phyloP scores from a whole-genome alignment of 2,888 invertebrate species.

The Trilocha varians region DNA sequence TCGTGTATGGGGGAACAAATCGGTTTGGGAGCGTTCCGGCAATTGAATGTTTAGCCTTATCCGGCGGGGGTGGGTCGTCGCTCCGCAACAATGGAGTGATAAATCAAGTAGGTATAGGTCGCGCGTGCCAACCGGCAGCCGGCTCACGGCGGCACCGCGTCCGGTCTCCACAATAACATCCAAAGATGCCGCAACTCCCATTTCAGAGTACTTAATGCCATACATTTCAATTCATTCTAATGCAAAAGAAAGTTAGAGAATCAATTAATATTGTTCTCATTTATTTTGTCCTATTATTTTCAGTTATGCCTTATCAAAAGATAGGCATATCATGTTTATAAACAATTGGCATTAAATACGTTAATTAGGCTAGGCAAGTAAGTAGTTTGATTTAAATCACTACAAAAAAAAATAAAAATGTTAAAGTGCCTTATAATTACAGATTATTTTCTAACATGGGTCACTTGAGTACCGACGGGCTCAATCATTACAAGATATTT shows the following conservation, averaged over 20 bases:
- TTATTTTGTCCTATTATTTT: too few species aligned
- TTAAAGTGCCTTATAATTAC: too few species aligned
- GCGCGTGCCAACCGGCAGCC: conserved; percentile 41
- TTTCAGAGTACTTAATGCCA: conserved; percentile 19
- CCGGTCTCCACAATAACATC: conserved; percentile 40
- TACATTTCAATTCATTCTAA: too few species aligned
- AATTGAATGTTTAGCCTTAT: conserved; percentile 70
- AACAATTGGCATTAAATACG: too few species aligned
- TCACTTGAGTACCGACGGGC: conserved; percentile 1
- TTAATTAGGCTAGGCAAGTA: too few species aligned
- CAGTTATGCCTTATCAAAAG: too few species aligned
- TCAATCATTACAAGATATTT: neutral
- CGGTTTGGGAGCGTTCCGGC: conserved; percentile 63
- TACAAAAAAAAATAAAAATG: too few species aligned
- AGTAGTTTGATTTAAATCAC: too few species aligned
- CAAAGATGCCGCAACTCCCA: conserved; percentile 47
- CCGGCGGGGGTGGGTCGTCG: conserved; percentile 61
- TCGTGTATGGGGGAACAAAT: conserved; percentile 55
- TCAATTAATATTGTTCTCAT: too few species aligned
- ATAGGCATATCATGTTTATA: too few species aligned
- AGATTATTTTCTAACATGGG: too few species aligned
- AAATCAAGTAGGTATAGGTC: conserved; percentile 70
- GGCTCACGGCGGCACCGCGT: conserved; percentile 31
- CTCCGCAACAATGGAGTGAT: conserved; percentile 68
- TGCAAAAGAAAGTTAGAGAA: too few species aligned